phyloP scores from a whole-genome alignment of 2,888 invertebrate species.

The Emmelina monodactyla region DNA sequence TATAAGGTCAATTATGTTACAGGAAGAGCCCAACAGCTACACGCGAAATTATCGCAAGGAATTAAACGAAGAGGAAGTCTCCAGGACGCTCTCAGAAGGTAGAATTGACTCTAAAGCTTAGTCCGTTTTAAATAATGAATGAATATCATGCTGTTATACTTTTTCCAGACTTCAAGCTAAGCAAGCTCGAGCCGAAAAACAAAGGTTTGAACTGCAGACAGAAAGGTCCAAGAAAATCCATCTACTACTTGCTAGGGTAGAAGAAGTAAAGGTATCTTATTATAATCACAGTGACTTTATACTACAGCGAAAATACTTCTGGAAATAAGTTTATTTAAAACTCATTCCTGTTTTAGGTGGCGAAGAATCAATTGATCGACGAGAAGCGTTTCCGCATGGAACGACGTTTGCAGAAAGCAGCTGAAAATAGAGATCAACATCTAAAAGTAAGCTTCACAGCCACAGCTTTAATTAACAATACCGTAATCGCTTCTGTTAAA shows the following conservation, averaged over 20 bases:
- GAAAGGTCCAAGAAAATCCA: constrained; percentile 87
- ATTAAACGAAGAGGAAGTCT: constrained; percentile 83
- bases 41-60: constrained; percentile 93
- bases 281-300: no score
- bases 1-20: constrained; percentile 29
- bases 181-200: constrained; percentile 89
- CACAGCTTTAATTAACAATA: neutral
- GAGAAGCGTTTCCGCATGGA: constrained; percentile 81
- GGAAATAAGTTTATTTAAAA: no score
- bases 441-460: constrained; percentile 49
- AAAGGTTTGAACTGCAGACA: constrained; percentile 81
- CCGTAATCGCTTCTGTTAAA: neutral
- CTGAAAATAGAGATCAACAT: constrained; percentile 87
- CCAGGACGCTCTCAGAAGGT: constrained; percentile 76
- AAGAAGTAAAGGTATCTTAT: constrained; percentile 72
- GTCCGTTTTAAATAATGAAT: no score
- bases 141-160: neutral
- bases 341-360: no score
- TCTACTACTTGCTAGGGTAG: constrained; percentile 85
- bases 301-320: no score
- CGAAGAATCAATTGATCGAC: constrained; percentile 86
- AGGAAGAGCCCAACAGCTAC: constrained; percentile 88
- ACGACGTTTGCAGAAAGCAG: constrained; percentile 80
- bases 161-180: constrained; percentile 79
- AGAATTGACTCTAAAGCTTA: no score